Percentiles rank a stretch among this genome's conserved stretches.
phyloP scores from a whole-genome alignment of 2,797 vertebrate species.

The Clarias platycephalus region DNA sequence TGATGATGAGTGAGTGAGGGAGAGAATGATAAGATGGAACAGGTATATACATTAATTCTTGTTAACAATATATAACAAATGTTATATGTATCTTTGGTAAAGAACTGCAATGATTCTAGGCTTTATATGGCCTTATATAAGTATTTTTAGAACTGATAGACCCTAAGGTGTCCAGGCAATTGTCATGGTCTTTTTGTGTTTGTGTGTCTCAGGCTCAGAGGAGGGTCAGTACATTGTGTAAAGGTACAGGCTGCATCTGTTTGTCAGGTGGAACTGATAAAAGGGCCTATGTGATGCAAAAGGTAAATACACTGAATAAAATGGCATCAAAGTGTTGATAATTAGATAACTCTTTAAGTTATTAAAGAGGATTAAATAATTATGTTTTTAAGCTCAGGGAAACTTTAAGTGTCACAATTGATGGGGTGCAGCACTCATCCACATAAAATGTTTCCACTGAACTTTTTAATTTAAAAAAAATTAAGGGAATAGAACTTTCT shows the following conservation, averaged over 20 bases:
- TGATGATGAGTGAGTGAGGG: too few species aligned
- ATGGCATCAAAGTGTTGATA: background rate
- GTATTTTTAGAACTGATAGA: too few species aligned
- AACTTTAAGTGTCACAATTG: background rate
- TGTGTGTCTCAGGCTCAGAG: background rate
- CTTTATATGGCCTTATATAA: too few species aligned
- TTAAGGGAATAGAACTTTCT: too few species aligned
- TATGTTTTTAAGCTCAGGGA: background rate
- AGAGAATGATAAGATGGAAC: too few species aligned
- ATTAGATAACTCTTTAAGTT: background rate
- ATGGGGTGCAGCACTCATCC: background rate
- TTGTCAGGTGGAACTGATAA: background rate
- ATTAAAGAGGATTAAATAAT: background rate
- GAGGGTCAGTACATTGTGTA: background rate
- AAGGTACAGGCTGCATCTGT: background rate
- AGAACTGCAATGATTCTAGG: too few species aligned
- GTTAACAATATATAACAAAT: too few species aligned
- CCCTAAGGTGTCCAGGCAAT: too few species aligned
- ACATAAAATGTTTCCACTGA: background rate
- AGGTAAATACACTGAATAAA: background rate
- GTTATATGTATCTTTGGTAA: too few species aligned
- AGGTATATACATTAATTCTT: too few species aligned
- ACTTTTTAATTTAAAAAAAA: background rate
- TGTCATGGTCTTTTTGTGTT: too few species aligned
- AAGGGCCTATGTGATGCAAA: background rate